These are phyloP conservation scores for Styela plicata DNA, from an alignment of 23 tunicate species.

Conservation along the genomic window DNA sequence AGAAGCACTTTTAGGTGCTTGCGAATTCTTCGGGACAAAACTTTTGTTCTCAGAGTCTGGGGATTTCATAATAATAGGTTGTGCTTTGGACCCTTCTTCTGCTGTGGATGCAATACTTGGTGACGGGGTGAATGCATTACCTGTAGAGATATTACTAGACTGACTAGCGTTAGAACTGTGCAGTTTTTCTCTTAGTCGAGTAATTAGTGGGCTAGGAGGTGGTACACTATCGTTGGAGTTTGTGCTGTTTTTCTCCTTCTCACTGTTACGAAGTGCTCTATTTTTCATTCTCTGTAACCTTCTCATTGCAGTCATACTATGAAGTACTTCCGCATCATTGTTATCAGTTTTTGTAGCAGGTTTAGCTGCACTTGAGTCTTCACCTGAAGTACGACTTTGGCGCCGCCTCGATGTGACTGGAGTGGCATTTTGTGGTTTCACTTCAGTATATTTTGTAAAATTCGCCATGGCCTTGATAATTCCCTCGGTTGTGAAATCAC, in stretches of 20 bases:
- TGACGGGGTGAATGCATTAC: conserved; percentile 7
- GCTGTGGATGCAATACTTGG: conserved; percentile 13
- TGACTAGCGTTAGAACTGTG: conserved; percentile 1
- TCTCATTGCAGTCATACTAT: conserved; percentile 13
- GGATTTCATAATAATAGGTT: neutral
- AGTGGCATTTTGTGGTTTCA: conserved; percentile 1
- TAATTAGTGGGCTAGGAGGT: conserved; percentile 23
- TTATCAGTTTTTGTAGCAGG: neutral
- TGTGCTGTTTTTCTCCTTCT: neutral
- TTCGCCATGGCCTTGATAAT: conserved; percentile 24
- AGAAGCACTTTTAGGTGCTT: neutral
- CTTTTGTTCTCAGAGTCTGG: neutral
- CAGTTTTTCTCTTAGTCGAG: conserved; percentile 21
- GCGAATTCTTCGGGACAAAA: neutral
- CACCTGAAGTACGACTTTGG: neutral
- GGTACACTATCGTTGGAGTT: neutral
- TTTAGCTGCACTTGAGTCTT: neutral
- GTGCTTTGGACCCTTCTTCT: conserved; percentile 4
- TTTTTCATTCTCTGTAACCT: conserved; percentile 26
- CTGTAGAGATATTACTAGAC: neutral
- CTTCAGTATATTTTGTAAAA: conserved; percentile 4
- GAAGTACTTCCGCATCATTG: conserved; percentile 18
- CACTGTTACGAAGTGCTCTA: conserved; percentile 10
- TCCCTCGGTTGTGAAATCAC: conserved; percentile 27
- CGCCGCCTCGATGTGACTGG: neutral